Conservation (phyloP, 2,113 vertebrate species). For the Macheiramphus alcinus region DNA sequence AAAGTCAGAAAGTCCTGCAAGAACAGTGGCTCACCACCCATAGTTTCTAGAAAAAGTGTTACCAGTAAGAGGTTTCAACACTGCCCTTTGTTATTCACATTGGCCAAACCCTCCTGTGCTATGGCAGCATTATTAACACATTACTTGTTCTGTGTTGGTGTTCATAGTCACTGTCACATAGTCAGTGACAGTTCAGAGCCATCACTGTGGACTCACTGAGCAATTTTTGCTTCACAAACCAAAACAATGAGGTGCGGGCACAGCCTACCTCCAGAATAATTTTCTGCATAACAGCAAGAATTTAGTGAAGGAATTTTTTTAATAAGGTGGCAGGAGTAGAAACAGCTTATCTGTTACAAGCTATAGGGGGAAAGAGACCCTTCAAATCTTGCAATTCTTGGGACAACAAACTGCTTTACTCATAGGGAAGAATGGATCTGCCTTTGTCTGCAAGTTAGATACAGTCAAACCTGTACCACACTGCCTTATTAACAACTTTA, state of each 20-base stretch:
- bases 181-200: neutral
- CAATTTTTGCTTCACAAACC: neutral
- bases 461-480: neutral
- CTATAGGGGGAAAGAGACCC: neutral
- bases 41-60: fast-evolving
- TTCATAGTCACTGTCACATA: neutral
- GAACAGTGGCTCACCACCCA: neutral
- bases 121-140: neutral
- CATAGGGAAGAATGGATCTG: neutral
- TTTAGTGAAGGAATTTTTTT: neutral
- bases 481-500: neutral
- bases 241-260: neutral
- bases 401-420: neutral
- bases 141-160: neutral
- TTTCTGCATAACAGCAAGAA: neutral
- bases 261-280: neutral
- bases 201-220: neutral
- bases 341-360: neutral
- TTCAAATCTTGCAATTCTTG: neutral
- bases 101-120: neutral
- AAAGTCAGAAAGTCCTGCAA: neutral
- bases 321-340: neutral
- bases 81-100: neutral
- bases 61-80: neutral
- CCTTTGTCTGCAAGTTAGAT: neutral